A percentile compares a stretch with the other conserved stretches of the same genome.
These are phyloP conservation scores for Silurus glanis DNA, from an alignment of 2,113 vertebrate genomes.

Conservation along the genomic window DNA sequence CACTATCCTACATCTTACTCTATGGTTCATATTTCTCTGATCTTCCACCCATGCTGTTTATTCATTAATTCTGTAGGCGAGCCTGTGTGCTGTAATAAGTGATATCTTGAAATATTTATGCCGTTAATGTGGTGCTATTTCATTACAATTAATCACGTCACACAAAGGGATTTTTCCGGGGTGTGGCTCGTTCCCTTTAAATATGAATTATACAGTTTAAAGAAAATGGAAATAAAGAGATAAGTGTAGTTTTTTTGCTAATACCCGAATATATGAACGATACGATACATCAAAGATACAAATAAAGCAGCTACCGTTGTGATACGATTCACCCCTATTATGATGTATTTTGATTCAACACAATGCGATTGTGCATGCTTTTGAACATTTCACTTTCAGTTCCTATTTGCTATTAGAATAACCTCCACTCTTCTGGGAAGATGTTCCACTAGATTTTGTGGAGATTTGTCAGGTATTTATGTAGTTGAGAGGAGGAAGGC, in stretches of 20 bases:
- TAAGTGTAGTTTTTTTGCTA: neutral
- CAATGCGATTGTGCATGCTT: no score
- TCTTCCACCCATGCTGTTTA: neutral
- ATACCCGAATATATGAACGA: no score
- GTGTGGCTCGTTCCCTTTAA: neutral
- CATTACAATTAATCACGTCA: neutral
- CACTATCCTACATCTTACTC: neutral
- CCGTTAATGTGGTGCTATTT: neutral
- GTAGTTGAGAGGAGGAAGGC: no score
- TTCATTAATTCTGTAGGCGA: neutral
- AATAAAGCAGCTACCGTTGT: no score
- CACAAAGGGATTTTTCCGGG: neutral
- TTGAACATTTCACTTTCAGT: no score
- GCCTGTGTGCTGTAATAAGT: neutral
- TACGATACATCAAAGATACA: no score
- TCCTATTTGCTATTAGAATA: no score
- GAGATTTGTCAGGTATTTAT: no score
- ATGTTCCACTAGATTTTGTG: no score
- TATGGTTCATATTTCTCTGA: conserved; percentile 3
- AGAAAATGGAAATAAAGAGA: neutral
- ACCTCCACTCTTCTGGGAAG: no score
- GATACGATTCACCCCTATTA: no score
- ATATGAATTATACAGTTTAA: neutral
- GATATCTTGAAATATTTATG: conserved; percentile 22
- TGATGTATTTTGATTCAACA: no score